These are phyloP conservation scores for Sebastes trivittatus DNA, from an alignment of 2,797 vertebrate species.

Conservation along the genomic window DNA sequence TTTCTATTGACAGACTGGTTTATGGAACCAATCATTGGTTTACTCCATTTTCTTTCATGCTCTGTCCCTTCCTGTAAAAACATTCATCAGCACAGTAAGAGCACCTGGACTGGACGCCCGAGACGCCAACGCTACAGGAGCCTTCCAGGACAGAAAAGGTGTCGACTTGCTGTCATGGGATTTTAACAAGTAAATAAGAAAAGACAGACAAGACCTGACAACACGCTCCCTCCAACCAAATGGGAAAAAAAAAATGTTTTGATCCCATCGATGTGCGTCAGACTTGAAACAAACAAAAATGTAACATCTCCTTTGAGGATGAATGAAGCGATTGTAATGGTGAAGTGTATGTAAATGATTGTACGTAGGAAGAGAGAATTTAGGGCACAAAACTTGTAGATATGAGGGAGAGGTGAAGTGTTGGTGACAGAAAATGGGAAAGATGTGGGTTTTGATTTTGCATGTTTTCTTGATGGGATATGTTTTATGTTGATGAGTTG, in stretches of 20 bases:
- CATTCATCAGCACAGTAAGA: conserved; percentile 9
- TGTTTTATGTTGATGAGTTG: conserved; percentile 50
- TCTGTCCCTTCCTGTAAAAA: conserved; percentile 32
- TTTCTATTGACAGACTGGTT: conserved; percentile 33
- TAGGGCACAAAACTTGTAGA: conserved; percentile 53
- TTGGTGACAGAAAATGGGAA: conserved; percentile 15
- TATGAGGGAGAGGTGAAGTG: conserved; percentile 20
- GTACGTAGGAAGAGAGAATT: conserved; percentile 51
- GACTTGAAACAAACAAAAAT: conserved; percentile 22
- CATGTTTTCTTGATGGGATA: conserved; percentile 71
- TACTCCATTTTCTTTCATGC: conserved; percentile 23
- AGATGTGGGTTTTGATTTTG: conserved; percentile 60
- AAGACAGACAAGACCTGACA: conserved; percentile 7
- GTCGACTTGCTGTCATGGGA: conserved; percentile 12
- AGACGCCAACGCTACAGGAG: conserved; percentile 13
- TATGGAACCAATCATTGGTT: conserved; percentile 11
- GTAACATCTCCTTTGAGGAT: conserved; percentile 15
- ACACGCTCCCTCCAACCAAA: conserved; percentile 28
- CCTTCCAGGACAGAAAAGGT: conserved; percentile 24
- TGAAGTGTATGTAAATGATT: conserved; percentile 66
- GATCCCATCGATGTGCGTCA: conserved; percentile 3
- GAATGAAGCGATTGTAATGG: conserved; percentile 54
- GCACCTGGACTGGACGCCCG: conserved; percentile 21
- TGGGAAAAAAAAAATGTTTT: conserved; percentile 13
- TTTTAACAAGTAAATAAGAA: conserved; percentile 19